Evolutionary conservation across 2,113 vertebrate species (phyloP).

Genomic region (Pachycephala philippinensis): DNA sequence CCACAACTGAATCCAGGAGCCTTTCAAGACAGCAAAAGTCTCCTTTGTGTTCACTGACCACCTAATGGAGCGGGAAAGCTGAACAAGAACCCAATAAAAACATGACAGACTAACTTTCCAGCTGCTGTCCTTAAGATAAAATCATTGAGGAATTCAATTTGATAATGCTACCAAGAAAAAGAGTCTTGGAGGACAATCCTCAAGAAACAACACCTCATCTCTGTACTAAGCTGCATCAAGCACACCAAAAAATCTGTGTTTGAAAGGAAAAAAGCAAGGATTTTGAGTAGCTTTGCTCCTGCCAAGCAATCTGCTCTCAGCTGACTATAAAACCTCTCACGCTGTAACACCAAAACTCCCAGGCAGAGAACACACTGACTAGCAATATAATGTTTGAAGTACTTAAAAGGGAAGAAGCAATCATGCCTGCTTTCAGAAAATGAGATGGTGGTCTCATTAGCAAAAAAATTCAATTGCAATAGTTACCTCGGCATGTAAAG

Average conservation of each 20-base stretch:
- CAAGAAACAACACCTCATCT: background rate
- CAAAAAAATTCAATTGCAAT: slow-evolving; percentile 23
- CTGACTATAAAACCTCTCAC: background rate
- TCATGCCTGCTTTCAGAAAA: slow-evolving; percentile 5
- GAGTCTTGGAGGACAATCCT: background rate
- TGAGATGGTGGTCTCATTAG: slow-evolving; percentile 7
- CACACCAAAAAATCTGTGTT: background rate
- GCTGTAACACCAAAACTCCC: background rate
- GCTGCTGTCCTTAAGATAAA: background rate
- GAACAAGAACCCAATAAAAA: background rate
- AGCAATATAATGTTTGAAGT: background rate
- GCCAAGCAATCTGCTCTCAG: slow-evolving; percentile 19
- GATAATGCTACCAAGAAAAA: background rate
- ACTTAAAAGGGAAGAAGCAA: background rate
- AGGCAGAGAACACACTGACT: slow-evolving; percentile 7
- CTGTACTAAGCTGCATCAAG: background rate
- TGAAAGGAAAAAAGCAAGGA: background rate
- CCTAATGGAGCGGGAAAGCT: background rate
- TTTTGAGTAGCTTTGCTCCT: slow-evolving; percentile 3
- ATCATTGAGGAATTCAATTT: background rate
- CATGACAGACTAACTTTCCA: background rate
- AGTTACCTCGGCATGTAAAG: slow-evolving; percentile 98
- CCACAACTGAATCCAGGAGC: background rate
- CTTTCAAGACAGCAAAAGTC: background rate
- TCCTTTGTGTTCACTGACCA: background rate